Base-by-base conservation (phyloP, 2,797 vertebrate genomes). In the Erpetoichthys calabaricus region DNA sequence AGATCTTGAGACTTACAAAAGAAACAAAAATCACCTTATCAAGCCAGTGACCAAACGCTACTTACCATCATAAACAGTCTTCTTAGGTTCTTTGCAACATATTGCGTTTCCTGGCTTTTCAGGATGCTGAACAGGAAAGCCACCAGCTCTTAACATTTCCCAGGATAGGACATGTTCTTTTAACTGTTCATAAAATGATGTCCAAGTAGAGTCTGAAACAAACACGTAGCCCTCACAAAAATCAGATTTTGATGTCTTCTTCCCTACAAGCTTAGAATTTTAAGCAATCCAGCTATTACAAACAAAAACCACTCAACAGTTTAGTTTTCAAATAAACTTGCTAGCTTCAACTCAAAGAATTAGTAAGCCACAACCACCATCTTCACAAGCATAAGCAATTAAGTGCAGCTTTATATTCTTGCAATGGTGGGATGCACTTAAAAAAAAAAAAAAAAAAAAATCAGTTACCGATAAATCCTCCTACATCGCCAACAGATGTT, bases 161-260 rank as follows among this genome's bases (percentile, higher is more conserved):
- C 88, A 78, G 8, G 75, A 80, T 67, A 91, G 65, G 66, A 87
- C 6, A 49, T 89, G 86, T 10, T 77, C 72, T 71, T 83, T 85
- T 53, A 92, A 50, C 59, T 74, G 70, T 59, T 76, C 76, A 64
- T 86, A 89, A 3, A 92, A 68, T 6, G 55, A 41, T 42, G 6
- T 1, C 50, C 77, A 85, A 63, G 72, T 82, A 79, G 72, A 54
- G 44, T 51, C 66, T 75, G 57, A 41, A 47, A 9, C 4, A 42
- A 52, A 53, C 7, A 49, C 7, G 47, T 49, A 4, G 7, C 7
- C 47, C n/a, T 49, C 47, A 49, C 47, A 9, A 49, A 25, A 25
- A 25, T 25, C 25, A 25, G 25, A 25, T 25, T 25, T 25, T n/a
- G n/a, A n/a, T n/a, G n/a, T 25, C 25, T 25, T 25, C 25, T 25